Evolutionary conservation across 2,797 vertebrate genomes (phyloP).

Genomic region (Tangara arthus): DNA sequence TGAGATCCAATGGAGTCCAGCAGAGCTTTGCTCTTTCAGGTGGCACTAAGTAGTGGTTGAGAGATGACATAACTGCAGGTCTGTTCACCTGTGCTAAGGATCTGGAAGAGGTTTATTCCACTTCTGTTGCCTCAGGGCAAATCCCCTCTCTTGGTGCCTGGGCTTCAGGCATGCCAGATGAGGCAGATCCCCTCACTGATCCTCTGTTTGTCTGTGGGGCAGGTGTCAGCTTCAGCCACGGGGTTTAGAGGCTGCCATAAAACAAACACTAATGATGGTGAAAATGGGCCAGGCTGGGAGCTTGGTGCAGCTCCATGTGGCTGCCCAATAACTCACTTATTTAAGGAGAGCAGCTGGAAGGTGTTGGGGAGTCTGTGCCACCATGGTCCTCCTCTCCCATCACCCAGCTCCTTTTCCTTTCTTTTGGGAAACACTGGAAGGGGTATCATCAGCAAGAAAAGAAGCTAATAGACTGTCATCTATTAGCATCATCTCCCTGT

Average conservation of each 20-base stretch:
- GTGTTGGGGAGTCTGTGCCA: not conserved
- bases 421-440: not conserved
- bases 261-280: not conserved
- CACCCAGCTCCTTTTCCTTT: not conserved
- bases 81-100: not conserved
- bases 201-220: not conserved
- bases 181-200: not conserved
- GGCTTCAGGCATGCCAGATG: not conserved
- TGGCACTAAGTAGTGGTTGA: not conserved
- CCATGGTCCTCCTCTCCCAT: not conserved
- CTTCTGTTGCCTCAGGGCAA: not conserved
- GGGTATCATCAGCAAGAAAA: not conserved
- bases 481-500: too few relatives aligned
- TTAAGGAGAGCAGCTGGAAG: not conserved
- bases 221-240: not conserved
- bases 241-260: not conserved
- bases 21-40: not conserved
- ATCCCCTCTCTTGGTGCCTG: not conserved
- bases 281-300: not conserved
- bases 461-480: rapidly evolving
- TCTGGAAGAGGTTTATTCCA: not conserved
- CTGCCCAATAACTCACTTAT: not conserved
- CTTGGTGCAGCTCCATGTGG: not conserved
- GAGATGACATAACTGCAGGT: not conserved
- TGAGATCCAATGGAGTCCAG: not conserved